These are phyloP conservation scores for Hozukius guyotensis DNA, from an alignment of 2,797 vertebrate genomes.

Conservation along the genomic window DNA sequence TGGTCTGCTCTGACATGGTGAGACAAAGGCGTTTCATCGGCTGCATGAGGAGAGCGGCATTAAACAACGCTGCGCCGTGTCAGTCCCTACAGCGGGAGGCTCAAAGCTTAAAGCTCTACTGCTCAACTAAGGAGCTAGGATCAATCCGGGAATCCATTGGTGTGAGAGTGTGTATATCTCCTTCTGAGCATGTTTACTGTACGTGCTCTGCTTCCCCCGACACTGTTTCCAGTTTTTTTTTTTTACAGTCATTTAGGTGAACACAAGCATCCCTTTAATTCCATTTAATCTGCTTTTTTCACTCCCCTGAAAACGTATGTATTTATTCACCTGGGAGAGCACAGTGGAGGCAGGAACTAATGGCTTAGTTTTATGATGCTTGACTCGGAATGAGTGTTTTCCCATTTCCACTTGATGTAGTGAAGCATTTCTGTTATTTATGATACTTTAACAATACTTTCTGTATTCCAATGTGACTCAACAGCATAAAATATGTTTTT, in stretches of 20 bases:
- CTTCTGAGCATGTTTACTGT: background rate
- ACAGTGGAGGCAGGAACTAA: conserved; percentile 33
- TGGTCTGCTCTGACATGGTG: conserved; percentile 8
- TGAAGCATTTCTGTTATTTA: conserved; percentile 6
- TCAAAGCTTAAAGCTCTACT: conserved; percentile 40
- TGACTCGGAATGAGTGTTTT: conserved; percentile 29
- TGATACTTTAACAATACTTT: conserved; percentile 3
- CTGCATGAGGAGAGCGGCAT: conserved; percentile 12
- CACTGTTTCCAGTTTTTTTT: background rate
- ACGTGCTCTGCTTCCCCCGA: background rate
- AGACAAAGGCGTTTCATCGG: conserved; percentile 20
- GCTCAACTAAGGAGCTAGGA: conserved; percentile 28
- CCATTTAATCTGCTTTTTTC: conserved; percentile 48
- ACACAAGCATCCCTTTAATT: conserved; percentile 48
- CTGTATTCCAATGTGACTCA: background rate
- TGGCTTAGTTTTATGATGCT: conserved; percentile 34
- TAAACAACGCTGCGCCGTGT: conserved; percentile 20
- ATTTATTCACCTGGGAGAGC: conserved; percentile 34
- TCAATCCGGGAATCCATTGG: conserved; percentile 23
- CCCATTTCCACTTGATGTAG: background rate
- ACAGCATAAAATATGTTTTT: background rate
- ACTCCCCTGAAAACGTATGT: conserved; percentile 20
- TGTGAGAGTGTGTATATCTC: background rate
- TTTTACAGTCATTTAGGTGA: conserved; percentile 34
- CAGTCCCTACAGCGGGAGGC: conserved; percentile 31